A percentile compares a stretch with the other conserved stretches of the same genome.
These are phyloP conservation scores for Muscicapa adusta DNA, from an alignment of 2,113 vertebrate species.

Conservation along the genomic window DNA sequence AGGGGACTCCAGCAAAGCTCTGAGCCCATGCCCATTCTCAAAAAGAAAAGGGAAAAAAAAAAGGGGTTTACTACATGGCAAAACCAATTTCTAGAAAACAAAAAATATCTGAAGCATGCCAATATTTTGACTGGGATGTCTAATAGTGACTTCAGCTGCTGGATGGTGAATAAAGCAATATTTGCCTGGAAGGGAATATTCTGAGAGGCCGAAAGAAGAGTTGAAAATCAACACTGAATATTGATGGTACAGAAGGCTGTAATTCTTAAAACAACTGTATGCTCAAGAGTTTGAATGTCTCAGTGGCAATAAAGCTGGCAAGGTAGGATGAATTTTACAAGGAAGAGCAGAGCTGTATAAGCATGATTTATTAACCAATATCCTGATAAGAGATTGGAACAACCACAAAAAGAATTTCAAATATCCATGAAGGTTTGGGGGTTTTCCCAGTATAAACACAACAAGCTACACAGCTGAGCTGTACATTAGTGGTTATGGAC, in stretches of 20 bases:
- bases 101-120: neutral
- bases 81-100: neutral
- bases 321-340: neutral
- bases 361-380: constrained; percentile 42
- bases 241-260: neutral
- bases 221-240: neutral
- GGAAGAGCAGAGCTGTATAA: neutral
- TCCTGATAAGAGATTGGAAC: neutral
- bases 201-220: neutral
- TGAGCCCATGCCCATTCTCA: neutral
- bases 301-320: constrained; percentile 33
- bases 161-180: neutral
- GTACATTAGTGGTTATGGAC: neutral
- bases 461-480: neutral
- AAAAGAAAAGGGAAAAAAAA: neutral
- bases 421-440: neutral
- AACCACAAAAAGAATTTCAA: neutral
- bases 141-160: neutral
- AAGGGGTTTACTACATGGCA: neutral
- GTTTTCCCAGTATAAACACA: neutral
- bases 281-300: constrained; percentile 48
- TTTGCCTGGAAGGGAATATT: neutral
- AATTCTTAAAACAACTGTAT: constrained; percentile 27
- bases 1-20: neutral
- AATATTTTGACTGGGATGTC: neutral